Conservation (phyloP, 2,113 vertebrate species). For the Chlamydotis undulata region DNA sequence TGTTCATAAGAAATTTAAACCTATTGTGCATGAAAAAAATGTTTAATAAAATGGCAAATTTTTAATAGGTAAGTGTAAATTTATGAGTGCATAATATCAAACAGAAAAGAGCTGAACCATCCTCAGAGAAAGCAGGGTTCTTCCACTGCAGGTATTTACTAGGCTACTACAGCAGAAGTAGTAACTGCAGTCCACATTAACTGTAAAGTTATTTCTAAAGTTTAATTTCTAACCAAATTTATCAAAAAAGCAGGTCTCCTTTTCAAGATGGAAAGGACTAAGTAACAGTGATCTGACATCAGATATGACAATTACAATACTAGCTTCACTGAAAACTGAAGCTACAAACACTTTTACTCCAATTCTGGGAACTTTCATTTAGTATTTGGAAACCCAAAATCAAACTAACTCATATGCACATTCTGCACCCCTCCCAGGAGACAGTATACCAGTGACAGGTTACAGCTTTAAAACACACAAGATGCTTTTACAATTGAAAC, state of each 20-base stretch:
- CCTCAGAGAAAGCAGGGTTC: conserved; percentile 79
- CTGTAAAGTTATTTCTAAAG: conserved; percentile 22
- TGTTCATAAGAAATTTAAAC: conserved; percentile 72
- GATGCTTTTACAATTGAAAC: conserved; percentile 53
- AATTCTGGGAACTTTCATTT: neutral
- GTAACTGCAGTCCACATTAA: conserved; percentile 29
- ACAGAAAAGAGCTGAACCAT: conserved; percentile 82
- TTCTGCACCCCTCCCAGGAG: conserved; percentile 64
- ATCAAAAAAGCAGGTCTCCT: conserved; percentile 13
- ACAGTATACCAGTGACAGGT: conserved; percentile 68
- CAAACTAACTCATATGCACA: neutral
- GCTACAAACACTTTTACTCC: conserved; percentile 6
- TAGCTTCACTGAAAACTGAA: conserved; percentile 62
- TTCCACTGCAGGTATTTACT: conserved; percentile 28
- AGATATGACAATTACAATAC: conserved; percentile 43
- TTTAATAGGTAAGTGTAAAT: conserved; percentile 79
- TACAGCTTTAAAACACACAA: conserved; percentile 60
- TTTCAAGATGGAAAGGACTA: conserved; percentile 42
- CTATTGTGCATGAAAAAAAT: conserved; percentile 75
- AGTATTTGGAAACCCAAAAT: neutral
- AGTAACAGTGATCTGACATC: conserved; percentile 39
- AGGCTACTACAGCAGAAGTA: conserved; percentile 20
- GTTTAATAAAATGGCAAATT: conserved; percentile 83
- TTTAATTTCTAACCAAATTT: conserved; percentile 32
- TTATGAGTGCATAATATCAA: conserved; percentile 77